A percentile compares a stretch with the other conserved stretches of the same genome.
Evolutionary conservation across 1,140 invertebrate genomes (phyloP).

Genomic region (Temnothorax nylanderi): DNA sequence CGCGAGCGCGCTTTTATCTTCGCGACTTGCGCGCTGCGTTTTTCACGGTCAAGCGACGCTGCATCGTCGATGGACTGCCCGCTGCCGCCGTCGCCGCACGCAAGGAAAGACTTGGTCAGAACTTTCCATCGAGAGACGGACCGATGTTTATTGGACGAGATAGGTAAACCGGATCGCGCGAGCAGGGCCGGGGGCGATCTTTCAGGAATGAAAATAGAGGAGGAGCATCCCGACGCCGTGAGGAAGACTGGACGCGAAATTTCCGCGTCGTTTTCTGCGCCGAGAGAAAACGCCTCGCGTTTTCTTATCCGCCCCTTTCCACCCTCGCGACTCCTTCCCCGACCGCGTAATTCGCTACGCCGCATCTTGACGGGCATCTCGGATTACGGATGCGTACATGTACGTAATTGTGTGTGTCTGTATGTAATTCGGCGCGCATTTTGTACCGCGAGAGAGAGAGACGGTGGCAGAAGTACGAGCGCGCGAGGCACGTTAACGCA

Average conservation of each 20-base stretch:
- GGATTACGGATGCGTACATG: neutral
- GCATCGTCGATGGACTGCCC: neutral
- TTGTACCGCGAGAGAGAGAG: neutral
- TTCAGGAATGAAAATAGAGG: slow-evolving; percentile 82
- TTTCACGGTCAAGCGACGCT: slow-evolving; percentile 61
- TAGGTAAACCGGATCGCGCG: slow-evolving; percentile 83
- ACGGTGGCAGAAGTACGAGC: neutral
- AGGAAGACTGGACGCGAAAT: slow-evolving; percentile 63
- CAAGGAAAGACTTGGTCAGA: slow-evolving; percentile 60
- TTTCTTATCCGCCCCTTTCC: neutral
- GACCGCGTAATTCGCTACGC: neutral
- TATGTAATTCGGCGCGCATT: slow-evolving; percentile 6
- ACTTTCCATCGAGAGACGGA: slow-evolving; percentile 70
- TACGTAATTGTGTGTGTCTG: neutral
- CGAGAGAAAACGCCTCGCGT: slow-evolving; percentile 38
- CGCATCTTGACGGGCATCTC: neutral
- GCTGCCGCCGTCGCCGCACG: neutral
- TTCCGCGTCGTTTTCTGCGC: slow-evolving; percentile 68
- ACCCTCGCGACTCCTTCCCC: neutral
- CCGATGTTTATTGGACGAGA: slow-evolving; percentile 84
- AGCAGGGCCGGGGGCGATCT: slow-evolving; percentile 74
- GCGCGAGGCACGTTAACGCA: neutral
- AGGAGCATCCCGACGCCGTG: slow-evolving; percentile 62
- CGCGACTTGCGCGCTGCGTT: neutral
- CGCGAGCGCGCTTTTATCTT: slow-evolving; percentile 30